Conservation (phyloP, 2,797 vertebrate species). For the Moxostoma hubbsi region DNA sequence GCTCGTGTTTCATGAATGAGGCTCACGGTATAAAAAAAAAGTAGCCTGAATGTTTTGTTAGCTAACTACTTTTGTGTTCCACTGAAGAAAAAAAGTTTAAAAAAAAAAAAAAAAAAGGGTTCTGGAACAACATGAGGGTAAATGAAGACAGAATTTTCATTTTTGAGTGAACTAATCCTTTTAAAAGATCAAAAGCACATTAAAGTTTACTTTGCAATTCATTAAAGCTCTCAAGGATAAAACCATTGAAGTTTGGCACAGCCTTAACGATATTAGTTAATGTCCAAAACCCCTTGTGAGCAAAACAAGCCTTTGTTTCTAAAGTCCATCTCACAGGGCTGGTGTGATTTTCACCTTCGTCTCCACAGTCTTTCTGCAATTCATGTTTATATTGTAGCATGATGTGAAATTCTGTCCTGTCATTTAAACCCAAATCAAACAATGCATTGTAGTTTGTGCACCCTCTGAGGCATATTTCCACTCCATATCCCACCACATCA, state of each 20-base stretch:
- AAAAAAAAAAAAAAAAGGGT: too few relatives aligned
- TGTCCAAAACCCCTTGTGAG: not conserved
- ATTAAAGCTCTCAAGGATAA: not conserved
- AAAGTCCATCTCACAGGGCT: not conserved
- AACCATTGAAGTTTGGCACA: not conserved
- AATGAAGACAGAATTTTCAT: too few relatives aligned
- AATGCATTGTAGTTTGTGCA: slow-evolving; percentile 4
- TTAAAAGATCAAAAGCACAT: slow-evolving; percentile 19
- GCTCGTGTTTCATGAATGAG: too few relatives aligned
- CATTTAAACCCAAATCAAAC: slow-evolving; percentile 47
- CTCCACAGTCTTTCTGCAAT: slow-evolving; percentile 18
- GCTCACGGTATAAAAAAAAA: too few relatives aligned
- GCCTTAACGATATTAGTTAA: not conserved
- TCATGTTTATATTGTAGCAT: slow-evolving; percentile 33
- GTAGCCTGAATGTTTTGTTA: too few relatives aligned
- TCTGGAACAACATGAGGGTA: too few relatives aligned
- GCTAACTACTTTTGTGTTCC: too few relatives aligned
- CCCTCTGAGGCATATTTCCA: slow-evolving; percentile 9
- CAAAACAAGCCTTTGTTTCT: slow-evolving; percentile 7
- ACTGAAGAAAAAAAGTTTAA: too few relatives aligned
- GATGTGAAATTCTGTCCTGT: slow-evolving; percentile 39
- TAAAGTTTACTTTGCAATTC: slow-evolving; percentile 7
- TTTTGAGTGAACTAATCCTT: too few relatives aligned
- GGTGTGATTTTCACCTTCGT: not conserved
- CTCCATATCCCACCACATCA: slow-evolving; percentile 4